Conservation (phyloP, 2,113 vertebrate genomes). For the Cardinalis cardinalis region DNA sequence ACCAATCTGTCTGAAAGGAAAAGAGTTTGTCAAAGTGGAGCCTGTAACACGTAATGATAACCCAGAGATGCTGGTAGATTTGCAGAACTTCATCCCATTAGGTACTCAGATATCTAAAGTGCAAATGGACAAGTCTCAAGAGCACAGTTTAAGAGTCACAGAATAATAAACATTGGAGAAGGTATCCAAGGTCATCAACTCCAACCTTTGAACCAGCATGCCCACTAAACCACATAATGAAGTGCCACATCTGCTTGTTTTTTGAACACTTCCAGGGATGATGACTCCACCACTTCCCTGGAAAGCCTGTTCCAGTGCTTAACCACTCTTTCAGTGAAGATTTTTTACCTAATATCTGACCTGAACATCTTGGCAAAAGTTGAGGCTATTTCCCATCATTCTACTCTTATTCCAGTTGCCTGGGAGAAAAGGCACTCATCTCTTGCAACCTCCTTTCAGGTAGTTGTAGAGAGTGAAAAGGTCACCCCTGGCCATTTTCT, state of each 20-base stretch:
- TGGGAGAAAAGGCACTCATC: neutral
- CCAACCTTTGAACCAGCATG: neutral
- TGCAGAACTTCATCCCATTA: neutral
- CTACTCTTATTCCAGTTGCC: neutral
- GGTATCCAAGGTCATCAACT: neutral
- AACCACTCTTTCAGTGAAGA: neutral
- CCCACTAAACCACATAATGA: neutral
- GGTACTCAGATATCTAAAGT: neutral
- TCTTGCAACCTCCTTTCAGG: neutral
- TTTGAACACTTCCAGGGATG: neutral
- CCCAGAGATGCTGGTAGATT: neutral
- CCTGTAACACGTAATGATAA: neutral
- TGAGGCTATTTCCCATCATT: rapidly evolving
- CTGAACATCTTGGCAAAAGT: neutral
- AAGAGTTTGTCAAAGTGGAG: neutral
- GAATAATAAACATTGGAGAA: neutral
- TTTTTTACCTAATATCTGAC: neutral
- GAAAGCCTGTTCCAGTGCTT: neutral
- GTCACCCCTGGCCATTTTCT: neutral
- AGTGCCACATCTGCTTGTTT: neutral
- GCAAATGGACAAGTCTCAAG: neutral
- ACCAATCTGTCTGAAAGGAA: neutral
- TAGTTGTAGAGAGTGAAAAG: neutral
- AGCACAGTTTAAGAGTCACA: neutral
- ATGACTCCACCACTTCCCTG: neutral